Conservation (phyloP, 1,140 invertebrate genomes). For the Drosophila virilis region DNA sequence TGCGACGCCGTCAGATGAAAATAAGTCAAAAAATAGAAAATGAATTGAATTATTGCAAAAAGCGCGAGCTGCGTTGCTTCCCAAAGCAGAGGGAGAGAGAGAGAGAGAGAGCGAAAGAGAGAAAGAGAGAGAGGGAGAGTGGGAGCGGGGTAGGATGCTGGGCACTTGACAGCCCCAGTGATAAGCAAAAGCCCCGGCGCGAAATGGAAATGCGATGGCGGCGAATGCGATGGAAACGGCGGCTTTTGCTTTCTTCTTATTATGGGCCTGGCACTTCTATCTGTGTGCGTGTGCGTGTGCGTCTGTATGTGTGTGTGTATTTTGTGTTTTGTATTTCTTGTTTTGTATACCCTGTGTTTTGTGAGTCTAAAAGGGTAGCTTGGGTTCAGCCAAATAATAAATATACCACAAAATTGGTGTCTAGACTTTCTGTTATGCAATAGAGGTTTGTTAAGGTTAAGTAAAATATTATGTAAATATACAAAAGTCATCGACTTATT, state of each 20-base stretch:
- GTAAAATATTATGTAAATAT: no score
- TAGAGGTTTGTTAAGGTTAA: no score
- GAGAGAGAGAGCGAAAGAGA: background rate
- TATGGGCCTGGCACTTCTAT: slow-evolving; percentile 48
- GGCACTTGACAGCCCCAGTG: slow-evolving; percentile 77
- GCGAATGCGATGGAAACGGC: slow-evolving; percentile 45
- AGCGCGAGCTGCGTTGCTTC: slow-evolving; percentile 49
- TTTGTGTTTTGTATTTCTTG: slow-evolving; percentile 30
- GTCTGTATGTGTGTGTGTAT: slow-evolving; percentile 8
- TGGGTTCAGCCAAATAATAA: background rate
- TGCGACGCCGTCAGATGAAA: slow-evolving; percentile 71
- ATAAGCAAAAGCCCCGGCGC: slow-evolving; percentile 76
- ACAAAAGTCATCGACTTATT: no score
- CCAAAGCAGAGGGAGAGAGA: background rate
- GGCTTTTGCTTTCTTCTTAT: slow-evolving; percentile 72
- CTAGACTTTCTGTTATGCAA: no score
- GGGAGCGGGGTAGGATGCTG: slow-evolving; percentile 35
- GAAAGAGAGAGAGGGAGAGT: background rate
- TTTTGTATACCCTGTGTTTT: slow-evolving; percentile 18
- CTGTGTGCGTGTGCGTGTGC: slow-evolving; percentile 4
- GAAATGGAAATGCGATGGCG: slow-evolving; percentile 53
- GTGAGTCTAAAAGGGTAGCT: background rate
- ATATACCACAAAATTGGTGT: background rate
- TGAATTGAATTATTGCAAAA: slow-evolving; percentile 82
- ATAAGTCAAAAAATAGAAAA: slow-evolving; percentile 81